Evolutionary conservation across 1,140 invertebrate genomes (phyloP).

Genomic region (Drosophila yakuba): DNA sequence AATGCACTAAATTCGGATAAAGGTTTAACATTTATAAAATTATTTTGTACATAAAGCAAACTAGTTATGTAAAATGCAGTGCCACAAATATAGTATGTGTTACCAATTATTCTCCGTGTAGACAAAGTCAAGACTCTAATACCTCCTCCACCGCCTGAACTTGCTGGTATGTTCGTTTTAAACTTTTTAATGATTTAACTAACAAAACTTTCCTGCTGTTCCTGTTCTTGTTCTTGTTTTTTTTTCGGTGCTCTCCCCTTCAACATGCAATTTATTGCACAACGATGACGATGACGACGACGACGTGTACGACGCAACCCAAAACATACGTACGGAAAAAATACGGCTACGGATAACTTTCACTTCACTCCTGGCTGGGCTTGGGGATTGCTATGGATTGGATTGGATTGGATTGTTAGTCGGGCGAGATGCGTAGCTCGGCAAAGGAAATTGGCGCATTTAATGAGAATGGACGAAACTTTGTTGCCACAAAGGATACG

Average conservation of each 20-base stretch:
- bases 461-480: slow-evolving; percentile 85
- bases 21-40: too few species aligned
- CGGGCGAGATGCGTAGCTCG: slow-evolving; percentile 84
- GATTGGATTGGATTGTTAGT: slow-evolving; percentile 50
- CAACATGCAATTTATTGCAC: slow-evolving; percentile 80
- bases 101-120: slow-evolving; percentile 23
- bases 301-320: slow-evolving; percentile 19
- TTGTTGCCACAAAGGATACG: slow-evolving; percentile 85
- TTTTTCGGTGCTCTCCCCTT: slow-evolving; percentile 23
- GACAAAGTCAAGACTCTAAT: slow-evolving; percentile 1
- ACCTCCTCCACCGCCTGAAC: background rate
- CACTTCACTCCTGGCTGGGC: slow-evolving; percentile 59
- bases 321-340: slow-evolving; percentile 26
- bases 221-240: slow-evolving; percentile 49
- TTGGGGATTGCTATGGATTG: slow-evolving; percentile 10
- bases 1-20: too few species aligned
- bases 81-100: background rate
- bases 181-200: slow-evolving; percentile 85
- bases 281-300: slow-evolving; percentile 47
- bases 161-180: slow-evolving; percentile 68
- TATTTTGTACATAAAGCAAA: too few species aligned
- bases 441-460: slow-evolving; percentile 85
- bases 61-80: background rate
- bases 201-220: slow-evolving; percentile 71
- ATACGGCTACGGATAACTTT: slow-evolving; percentile 57